These are phyloP conservation scores for Tinea semifulvella DNA, from an alignment of 2,888 invertebrate species.

Conservation along the genomic window DNA sequence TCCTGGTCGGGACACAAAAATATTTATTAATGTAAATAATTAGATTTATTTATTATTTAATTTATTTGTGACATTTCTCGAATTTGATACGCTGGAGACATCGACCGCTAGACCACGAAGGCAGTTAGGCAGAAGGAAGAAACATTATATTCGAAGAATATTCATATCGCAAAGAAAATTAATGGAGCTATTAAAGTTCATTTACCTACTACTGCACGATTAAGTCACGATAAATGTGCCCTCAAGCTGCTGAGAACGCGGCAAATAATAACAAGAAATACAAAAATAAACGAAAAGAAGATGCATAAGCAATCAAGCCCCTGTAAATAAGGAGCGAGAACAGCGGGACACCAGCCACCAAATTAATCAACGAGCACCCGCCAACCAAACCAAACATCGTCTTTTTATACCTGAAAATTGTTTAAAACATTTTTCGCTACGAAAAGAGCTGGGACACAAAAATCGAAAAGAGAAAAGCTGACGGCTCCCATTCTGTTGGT, in stretches of 20 bases:
- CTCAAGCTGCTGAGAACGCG: background rate
- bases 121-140: no score
- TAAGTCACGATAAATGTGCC: background rate
- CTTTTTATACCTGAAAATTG: conserved; percentile 12
- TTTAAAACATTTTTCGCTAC: conserved; percentile 12
- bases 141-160: no score
- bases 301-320: conserved; percentile 12
- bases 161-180: no score
- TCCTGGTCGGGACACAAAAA: no score
- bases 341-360: conserved; percentile 51
- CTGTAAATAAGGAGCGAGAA: conserved; percentile 14
- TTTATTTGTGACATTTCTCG: no score
- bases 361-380: conserved; percentile 49
- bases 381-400: conserved; percentile 9
- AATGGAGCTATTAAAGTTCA: no score
- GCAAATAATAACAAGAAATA: conserved; percentile 9
- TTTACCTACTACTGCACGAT: background rate
- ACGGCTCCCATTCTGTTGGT: conserved; percentile 52
- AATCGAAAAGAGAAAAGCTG: conserved; percentile 29
- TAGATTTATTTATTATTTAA: no score
- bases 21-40: no score
- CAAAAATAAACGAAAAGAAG: background rate
- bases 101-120: no score
- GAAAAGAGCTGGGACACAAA: conserved; percentile 9
- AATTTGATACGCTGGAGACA: no score